Conservation (phyloP, 2,888 invertebrate genomes). For the Folsomia candida region DNA sequence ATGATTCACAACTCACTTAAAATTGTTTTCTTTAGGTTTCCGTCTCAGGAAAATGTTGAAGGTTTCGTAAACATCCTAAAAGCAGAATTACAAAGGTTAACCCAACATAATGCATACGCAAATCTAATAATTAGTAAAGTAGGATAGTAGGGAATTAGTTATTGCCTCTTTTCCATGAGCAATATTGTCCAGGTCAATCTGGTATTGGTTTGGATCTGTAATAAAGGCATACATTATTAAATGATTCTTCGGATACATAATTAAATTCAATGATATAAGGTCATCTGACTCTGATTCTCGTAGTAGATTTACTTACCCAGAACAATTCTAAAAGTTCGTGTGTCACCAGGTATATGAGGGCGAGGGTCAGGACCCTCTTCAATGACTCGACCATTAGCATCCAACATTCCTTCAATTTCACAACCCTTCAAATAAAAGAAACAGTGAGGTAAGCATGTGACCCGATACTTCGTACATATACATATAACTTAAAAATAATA, state of each 20-base stretch:
- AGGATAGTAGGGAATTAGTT: background rate
- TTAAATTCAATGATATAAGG: no score
- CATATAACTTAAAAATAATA: no score
- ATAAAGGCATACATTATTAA: no score
- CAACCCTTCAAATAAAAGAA: no score
- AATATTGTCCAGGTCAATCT: slow-evolving; percentile 81
- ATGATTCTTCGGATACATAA: no score
- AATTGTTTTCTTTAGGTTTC: slow-evolving; percentile 99
- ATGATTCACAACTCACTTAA: no score
- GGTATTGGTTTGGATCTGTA: slow-evolving; percentile 97
- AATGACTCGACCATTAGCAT: slow-evolving; percentile 89
- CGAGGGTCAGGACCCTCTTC: slow-evolving; percentile 93
- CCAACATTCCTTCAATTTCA: slow-evolving; percentile 97
- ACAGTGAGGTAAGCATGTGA: no score
- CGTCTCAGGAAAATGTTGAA: slow-evolving; percentile 96
- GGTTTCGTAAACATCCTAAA: slow-evolving; percentile 77
- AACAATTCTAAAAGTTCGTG: slow-evolving; percentile 87
- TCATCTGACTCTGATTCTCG: no score
- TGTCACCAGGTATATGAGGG: slow-evolving; percentile 81
- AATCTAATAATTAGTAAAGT: background rate
- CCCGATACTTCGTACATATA: no score
- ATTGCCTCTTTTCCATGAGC: slow-evolving; percentile 74
- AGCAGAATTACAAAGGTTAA: slow-evolving; percentile 20
- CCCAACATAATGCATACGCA: background rate
- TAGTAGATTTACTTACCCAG: no score